Evolutionary conservation across 2,113 vertebrate species (phyloP), one percentile per base, ranked within the genome.

Genomic region (Platycercus adscitus): DNA sequence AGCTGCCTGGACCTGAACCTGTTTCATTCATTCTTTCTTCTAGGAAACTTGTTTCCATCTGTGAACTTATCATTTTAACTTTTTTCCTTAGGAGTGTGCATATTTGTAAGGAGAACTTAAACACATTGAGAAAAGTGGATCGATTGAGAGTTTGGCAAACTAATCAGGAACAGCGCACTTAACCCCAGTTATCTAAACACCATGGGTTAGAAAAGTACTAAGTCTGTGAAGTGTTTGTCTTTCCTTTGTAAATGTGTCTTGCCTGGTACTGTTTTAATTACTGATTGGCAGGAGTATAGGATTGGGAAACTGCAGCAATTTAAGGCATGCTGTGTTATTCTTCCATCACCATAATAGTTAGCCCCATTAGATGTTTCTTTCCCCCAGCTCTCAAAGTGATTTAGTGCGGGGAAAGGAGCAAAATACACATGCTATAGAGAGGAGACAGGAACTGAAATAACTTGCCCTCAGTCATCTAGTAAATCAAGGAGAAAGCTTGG

Each of bases 371-470:
- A 44, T 50, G 56, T 58, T 26, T 21, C 13, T 31, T 43, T n/a
- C 9, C 65, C 14, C 44, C 50, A 73, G 26, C 47, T 95, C 68
- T 91, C n/a, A 4, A 11, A 60, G 39, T 64, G 28, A 75, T 60
- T 63, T 60, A 61, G 10, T 84, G 28, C 65, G 81, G 73, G n/a
- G 33, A 81, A 76, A 84, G 68, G 23, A 86, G 35, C 6, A 2
- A 46, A 84, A 65, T 26, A 43, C 56, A 35, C 11, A 3, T 50
- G 58, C 31, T 92, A 71, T 65, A 53, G 29, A 66, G 12, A 79
- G 65, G 52, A 91, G 69, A 70, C 56, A 84, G 94, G 29, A 94
- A 76, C n/a, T 2, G 28, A 94, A 96, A 85, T 86, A 89, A 91
- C 53, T 71, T 91, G 49, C 88, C 82, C 49, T 91, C 26, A 46